A percentile compares a stretch with the other conserved stretches of the same genome.
These are phyloP conservation scores for Lethenteron camtschaticum DNA, from an alignment of 2,113 vertebrate genomes.

Conservation along the genomic window DNA sequence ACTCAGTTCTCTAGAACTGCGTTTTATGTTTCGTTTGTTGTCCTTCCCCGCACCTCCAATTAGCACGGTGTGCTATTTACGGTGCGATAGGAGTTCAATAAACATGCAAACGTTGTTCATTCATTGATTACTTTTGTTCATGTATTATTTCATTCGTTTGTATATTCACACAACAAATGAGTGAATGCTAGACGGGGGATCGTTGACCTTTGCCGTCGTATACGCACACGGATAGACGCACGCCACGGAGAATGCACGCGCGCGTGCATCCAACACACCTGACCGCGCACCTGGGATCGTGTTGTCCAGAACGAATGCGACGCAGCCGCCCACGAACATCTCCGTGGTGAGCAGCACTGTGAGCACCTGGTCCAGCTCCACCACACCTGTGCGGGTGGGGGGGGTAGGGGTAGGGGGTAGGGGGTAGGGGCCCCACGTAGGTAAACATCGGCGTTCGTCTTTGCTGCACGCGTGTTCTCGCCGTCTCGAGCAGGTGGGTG, in stretches of 20 bases:
- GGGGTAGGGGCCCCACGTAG: too few species aligned
- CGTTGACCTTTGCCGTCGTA: background rate
- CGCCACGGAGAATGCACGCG: background rate
- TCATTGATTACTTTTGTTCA: background rate
- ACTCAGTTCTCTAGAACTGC: too few species aligned
- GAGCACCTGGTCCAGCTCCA: slow-evolving; percentile 71
- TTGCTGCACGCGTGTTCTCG: too few species aligned
- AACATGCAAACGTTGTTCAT: too few species aligned
- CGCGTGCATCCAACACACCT: background rate
- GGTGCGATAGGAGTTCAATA: too few species aligned
- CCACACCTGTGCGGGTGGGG: slow-evolving; percentile 26
- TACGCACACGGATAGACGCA: background rate
- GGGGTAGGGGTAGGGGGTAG: too few species aligned
- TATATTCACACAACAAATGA: background rate
- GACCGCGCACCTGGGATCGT: slow-evolving; percentile 59
- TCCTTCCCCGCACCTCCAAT: too few species aligned
- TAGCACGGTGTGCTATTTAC: too few species aligned
- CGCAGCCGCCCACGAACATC: slow-evolving; percentile 83
- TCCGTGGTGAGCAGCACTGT: slow-evolving; percentile 78
- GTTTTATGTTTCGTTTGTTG: too few species aligned
- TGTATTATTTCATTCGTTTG: background rate
- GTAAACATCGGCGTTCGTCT: too few species aligned
- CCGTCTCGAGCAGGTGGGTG: too few species aligned
- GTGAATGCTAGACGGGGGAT: background rate
- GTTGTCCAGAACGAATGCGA: slow-evolving; percentile 78